A percentile compares a stretch with the other conserved stretches of the same genome.
These are phyloP conservation scores for Machimus atricapillus DNA, from an alignment of 2,888 invertebrate species.

Conservation along the genomic window DNA sequence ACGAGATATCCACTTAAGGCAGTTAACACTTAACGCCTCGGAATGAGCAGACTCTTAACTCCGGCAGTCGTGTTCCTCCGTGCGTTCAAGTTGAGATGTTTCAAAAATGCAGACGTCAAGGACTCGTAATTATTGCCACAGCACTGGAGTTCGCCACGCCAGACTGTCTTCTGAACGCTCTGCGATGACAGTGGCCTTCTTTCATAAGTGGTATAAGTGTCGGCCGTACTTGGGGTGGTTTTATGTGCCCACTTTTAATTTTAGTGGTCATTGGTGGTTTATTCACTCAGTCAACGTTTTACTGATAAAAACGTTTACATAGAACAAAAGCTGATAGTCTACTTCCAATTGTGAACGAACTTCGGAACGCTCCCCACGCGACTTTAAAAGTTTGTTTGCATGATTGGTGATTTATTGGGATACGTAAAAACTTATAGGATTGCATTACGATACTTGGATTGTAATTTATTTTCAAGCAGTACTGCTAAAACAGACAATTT, in stretches of 20 bases:
- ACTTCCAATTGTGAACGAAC: not conserved
- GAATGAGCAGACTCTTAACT: slow-evolving; percentile 29
- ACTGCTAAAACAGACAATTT: no score
- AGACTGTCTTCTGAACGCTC: not conserved
- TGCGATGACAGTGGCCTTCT: not conserved
- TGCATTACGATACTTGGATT: not conserved
- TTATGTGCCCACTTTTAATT: slow-evolving; percentile 14
- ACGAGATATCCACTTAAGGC: slow-evolving; percentile 45
- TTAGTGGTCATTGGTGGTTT: slow-evolving; percentile 34
- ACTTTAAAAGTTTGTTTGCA: not conserved
- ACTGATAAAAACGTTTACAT: slow-evolving; percentile 11
- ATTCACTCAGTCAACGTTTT: not conserved
- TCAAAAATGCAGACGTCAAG: slow-evolving; percentile 41
- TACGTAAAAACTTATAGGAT: not conserved
- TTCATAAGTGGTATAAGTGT: slow-evolving; percentile 13
- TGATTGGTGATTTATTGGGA: not conserved
- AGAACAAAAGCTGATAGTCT: not conserved
- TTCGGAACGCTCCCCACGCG: not conserved
- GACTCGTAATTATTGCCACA: slow-evolving; percentile 41
- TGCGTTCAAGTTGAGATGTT: slow-evolving; percentile 25
- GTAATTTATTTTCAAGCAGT: no score
- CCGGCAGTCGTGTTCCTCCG: not conserved
- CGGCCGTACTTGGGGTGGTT: not conserved
- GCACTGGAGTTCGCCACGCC: not conserved
- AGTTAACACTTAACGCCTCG: slow-evolving; percentile 43